These are phyloP conservation scores for Chydorus sphaericus DNA, from an alignment of 2,888 invertebrate species.

Conservation along the genomic window DNA sequence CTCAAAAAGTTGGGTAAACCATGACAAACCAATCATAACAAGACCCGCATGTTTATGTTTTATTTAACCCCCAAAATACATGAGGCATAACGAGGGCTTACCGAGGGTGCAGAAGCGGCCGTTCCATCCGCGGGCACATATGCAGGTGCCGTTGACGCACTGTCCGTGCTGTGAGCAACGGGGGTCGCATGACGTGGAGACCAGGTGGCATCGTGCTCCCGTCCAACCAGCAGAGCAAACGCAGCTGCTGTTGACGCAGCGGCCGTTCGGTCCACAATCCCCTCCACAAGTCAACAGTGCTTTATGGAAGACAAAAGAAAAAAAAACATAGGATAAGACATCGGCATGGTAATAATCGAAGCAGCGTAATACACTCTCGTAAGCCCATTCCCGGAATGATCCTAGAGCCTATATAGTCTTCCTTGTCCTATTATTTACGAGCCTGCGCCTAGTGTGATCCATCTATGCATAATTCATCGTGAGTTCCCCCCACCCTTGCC, in stretches of 20 bases:
- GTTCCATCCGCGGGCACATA: slow-evolving; percentile 96
- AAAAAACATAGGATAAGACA: not conserved
- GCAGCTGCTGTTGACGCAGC: slow-evolving; percentile 77
- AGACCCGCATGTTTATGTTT: not conserved
- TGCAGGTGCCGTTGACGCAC: slow-evolving; percentile 94
- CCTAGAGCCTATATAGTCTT: too few species aligned
- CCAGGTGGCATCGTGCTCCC: slow-evolving; percentile 77
- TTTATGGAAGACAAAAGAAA: not conserved
- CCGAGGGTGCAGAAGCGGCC: slow-evolving; percentile 93
- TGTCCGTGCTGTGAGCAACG: slow-evolving; percentile 90
- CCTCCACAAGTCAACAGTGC: slow-evolving; percentile 73
- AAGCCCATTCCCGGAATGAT: too few species aligned
- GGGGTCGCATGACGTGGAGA: slow-evolving; percentile 65
- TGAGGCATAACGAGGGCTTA: slow-evolving; percentile 39
- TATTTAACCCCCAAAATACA: not conserved
- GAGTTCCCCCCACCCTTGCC: too few species aligned
- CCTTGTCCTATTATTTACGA: too few species aligned
- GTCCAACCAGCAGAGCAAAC: slow-evolving; percentile 72
- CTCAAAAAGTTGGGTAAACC: not conserved
- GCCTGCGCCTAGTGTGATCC: too few species aligned
- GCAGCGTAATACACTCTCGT: too few species aligned
- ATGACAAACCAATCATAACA: not conserved
- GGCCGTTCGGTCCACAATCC: slow-evolving; percentile 87
- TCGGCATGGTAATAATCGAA: not conserved
- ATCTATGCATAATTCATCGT: too few species aligned